A percentile compares a stretch with the other conserved stretches of the same genome.
Conservation (phyloP, 1,140 invertebrate species). For the Globodera ellingtonae region DNA sequence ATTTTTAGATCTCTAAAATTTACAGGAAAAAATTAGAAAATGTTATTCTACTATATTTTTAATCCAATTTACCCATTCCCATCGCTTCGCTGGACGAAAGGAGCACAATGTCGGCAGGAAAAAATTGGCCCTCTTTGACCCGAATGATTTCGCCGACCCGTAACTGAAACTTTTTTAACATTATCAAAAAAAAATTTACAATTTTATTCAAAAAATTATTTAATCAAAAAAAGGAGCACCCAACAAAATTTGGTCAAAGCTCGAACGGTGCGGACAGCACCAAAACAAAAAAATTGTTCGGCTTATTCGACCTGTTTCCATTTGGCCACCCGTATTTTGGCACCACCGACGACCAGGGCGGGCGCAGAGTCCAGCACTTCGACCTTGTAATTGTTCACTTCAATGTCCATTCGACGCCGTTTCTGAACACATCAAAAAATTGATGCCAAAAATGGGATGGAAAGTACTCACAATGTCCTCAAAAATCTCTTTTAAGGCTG, state of each 20-base stretch:
- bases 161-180: constrained; percentile 67
- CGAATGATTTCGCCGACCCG: constrained; percentile 88
- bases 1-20: too few relatives aligned
- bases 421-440: constrained; percentile 73
- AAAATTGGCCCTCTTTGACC: constrained; percentile 85
- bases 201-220: constrained; percentile 12
- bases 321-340: neutral
- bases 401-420: constrained; percentile 87
- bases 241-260: too few relatives aligned
- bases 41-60: too few relatives aligned
- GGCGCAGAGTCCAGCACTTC: constrained; percentile 49
- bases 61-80: constrained; percentile 72
- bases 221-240: too few relatives aligned
- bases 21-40: too few relatives aligned
- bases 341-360: neutral
- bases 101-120: constrained; percentile 88
- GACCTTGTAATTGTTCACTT: constrained; percentile 80
- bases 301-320: neutral
- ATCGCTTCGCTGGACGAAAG: constrained; percentile 91
- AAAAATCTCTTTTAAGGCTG: constrained; percentile 90
- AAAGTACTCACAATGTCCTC: constrained; percentile 79
- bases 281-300: too few relatives aligned
- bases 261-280: too few relatives aligned
- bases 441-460: constrained; percentile 14
- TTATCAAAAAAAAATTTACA: constrained; percentile 1